These are phyloP conservation scores for Salarias fasciatus DNA, from an alignment of 2,797 vertebrate species.

Conservation along the genomic window DNA sequence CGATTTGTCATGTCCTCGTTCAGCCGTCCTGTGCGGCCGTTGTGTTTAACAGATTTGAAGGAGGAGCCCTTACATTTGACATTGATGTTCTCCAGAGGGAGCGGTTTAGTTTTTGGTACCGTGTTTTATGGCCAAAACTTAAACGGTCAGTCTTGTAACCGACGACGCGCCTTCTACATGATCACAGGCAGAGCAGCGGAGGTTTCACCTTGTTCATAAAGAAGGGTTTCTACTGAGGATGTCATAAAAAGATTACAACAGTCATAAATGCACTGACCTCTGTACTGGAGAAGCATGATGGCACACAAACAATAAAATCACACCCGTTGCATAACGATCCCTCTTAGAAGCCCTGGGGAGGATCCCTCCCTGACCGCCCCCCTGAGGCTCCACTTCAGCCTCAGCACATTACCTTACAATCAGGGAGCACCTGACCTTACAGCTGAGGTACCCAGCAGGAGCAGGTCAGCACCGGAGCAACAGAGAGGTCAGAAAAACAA, in stretches of 20 bases:
- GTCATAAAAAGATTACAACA: constrained; percentile 36
- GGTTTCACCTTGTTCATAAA: constrained; percentile 16
- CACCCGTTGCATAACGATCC: constrained; percentile 47
- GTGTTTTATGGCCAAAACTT: too few relatives aligned
- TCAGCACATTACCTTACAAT: constrained; percentile 32
- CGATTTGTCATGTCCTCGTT: too few relatives aligned
- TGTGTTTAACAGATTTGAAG: too few relatives aligned
- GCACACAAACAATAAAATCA: constrained; percentile 40
- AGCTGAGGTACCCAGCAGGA: constrained; percentile 20
- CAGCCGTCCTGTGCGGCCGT: too few relatives aligned
- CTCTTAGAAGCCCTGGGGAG: constrained; percentile 30
- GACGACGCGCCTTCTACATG: not conserved
- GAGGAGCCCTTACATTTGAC: too few relatives aligned
- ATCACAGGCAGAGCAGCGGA: constrained; percentile 1
- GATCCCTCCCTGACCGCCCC: constrained; percentile 10
- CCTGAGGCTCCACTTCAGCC: constrained; percentile 27
- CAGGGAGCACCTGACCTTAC: constrained; percentile 29
- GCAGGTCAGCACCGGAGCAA: constrained; percentile 33
- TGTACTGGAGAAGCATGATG: constrained; percentile 43
- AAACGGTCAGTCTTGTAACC: not conserved
- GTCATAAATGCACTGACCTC: constrained; percentile 56
- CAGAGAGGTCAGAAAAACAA: constrained; percentile 62
- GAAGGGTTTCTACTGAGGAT: constrained; percentile 23
- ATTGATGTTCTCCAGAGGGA: too few relatives aligned
- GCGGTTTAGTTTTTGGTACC: too few relatives aligned